Percentiles rank a stretch among this genome's conserved stretches.
phyloP scores from a whole-genome alignment of 2,113 vertebrate genomes.

The Sterna hirundo region DNA sequence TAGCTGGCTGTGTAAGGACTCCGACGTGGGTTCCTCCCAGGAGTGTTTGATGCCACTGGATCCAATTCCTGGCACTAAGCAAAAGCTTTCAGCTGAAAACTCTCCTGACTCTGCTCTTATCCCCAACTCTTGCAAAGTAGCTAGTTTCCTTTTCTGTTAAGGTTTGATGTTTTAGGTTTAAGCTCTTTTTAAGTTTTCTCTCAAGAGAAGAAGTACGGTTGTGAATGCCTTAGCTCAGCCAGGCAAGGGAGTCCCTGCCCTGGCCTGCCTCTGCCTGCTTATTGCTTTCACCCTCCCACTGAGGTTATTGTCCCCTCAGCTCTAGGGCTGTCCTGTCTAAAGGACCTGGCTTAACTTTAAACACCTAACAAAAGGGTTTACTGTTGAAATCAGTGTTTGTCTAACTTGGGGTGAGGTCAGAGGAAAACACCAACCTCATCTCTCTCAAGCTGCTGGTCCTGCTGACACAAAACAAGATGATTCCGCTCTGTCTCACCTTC shows the following conservation, averaged over 20 bases:
- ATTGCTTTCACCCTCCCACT: background rate
- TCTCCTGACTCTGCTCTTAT: background rate
- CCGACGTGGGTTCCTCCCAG: rapidly evolving
- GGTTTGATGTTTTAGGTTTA: background rate
- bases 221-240: background rate
- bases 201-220: background rate
- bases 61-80: background rate
- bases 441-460: background rate
- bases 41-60: rapidly evolving
- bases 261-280: background rate
- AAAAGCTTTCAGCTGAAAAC: background rate
- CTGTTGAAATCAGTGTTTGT: background rate
- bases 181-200: background rate
- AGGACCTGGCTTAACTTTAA: background rate
- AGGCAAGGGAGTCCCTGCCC: background rate
- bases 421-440: background rate
- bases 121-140: background rate
- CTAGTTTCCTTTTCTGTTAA: background rate
- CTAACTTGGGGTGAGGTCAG: rapidly evolving
- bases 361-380: background rate
- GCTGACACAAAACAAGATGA: background rate
- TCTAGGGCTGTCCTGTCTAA: background rate
- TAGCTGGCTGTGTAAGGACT: background rate
- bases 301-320: background rate
- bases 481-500: background rate